Conservation (phyloP, 2,888 invertebrate species). For the Orchestes rusci region DNA sequence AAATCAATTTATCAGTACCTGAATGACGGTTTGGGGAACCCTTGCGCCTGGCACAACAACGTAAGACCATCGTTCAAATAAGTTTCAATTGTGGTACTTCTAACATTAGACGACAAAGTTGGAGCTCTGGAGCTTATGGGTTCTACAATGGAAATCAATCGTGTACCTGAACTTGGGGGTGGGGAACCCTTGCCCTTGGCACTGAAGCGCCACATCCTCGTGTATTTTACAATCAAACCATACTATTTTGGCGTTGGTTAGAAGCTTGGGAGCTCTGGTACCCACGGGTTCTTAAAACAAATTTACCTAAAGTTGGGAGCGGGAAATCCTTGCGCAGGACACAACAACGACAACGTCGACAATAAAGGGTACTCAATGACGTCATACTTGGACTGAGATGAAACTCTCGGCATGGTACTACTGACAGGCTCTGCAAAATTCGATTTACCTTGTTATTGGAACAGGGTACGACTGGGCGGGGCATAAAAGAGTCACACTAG, state of each 20-base stretch:
- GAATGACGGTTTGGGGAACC: slow-evolving; percentile 56
- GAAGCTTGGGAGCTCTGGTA: slow-evolving; percentile 37
- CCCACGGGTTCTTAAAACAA: slow-evolving; percentile 37
- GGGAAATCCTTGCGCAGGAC: slow-evolving; percentile 55
- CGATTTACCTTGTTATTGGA: slow-evolving; percentile 40
- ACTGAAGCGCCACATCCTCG: slow-evolving; percentile 39
- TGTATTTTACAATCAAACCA: slow-evolving; percentile 34
- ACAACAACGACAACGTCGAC: slow-evolving; percentile 41
- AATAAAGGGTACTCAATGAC: slow-evolving; percentile 34
- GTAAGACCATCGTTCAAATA: slow-evolving; percentile 51
- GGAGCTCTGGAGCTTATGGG: slow-evolving; percentile 44
- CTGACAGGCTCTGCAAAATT: slow-evolving; percentile 51
- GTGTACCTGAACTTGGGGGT: slow-evolving; percentile 51
- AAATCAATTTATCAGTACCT: slow-evolving; percentile 35
- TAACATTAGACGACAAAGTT: slow-evolving; percentile 40
- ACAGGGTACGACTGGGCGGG: slow-evolving; percentile 42
- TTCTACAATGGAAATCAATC: slow-evolving; percentile 33
- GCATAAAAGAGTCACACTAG: slow-evolving; percentile 53
- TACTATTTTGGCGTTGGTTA: slow-evolving; percentile 34
- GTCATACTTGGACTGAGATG: slow-evolving; percentile 40
- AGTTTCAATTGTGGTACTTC: slow-evolving; percentile 29
- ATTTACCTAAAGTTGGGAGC: slow-evolving; percentile 48
- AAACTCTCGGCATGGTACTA: slow-evolving; percentile 47
- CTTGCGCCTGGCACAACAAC: slow-evolving; percentile 70
- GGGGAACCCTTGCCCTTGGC: slow-evolving; percentile 53